Evolutionary conservation across 2,797 vertebrate species (phyloP).

Genomic region (Neomorphus geoffroyi): DNA sequence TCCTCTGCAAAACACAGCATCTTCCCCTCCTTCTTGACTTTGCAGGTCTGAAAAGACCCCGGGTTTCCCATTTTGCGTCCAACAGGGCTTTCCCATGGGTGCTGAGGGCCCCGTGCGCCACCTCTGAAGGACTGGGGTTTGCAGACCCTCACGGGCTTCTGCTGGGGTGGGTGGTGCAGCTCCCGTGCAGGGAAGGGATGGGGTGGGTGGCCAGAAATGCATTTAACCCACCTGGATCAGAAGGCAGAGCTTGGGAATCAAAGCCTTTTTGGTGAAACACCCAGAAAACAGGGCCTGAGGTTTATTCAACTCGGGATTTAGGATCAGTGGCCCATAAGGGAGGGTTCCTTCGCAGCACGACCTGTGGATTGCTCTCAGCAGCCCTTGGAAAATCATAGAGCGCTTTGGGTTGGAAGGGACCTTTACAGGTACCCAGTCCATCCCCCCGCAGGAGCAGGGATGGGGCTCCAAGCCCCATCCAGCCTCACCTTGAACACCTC

Average conservation of each 20-base stretch:
- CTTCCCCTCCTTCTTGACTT: neutral
- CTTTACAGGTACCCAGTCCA: too few relatives aligned
- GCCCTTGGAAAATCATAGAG: neutral
- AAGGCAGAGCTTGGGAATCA: fast-evolving
- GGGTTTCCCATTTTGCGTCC: fast-evolving
- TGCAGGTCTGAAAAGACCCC: neutral
- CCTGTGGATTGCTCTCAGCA: fast-evolving
- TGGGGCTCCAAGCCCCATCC: too few relatives aligned
- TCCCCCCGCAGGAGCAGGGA: too few relatives aligned
- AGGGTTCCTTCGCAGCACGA: fast-evolving
- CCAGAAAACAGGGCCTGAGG: neutral
- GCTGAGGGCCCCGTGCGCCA: too few relatives aligned
- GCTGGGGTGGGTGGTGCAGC: fast-evolving
- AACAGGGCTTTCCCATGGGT: too few relatives aligned
- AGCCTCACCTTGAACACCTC: too few relatives aligned
- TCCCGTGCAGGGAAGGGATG: neutral
- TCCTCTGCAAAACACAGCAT: neutral
- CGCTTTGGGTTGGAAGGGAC: too few relatives aligned
- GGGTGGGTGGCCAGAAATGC: neutral
- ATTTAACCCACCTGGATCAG: neutral
- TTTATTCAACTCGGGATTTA: neutral
- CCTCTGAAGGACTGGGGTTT: neutral
- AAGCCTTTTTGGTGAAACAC: neutral
- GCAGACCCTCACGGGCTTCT: neutral
- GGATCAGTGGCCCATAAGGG: fast-evolving